phyloP scores from a whole-genome alignment of 2,113 vertebrate species.

The Gallinago jamesoni region DNA sequence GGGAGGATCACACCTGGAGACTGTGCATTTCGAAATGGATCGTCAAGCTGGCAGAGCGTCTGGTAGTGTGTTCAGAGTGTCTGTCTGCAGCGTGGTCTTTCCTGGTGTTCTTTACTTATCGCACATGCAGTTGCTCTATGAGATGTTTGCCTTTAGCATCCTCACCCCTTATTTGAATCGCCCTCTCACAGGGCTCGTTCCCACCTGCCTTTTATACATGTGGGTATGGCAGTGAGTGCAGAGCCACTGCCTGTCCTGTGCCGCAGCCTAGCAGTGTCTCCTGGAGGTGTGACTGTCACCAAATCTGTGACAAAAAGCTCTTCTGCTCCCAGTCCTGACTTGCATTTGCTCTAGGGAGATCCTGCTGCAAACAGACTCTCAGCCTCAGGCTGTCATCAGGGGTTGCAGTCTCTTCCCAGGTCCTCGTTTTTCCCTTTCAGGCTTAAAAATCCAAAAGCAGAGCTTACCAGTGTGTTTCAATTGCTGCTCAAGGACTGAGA shows the following conservation, averaged over 20 bases:
- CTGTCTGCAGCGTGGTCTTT: neutral
- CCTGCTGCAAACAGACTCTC: neutral
- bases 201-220: rapidly evolving
- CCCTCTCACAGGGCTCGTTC: neutral
- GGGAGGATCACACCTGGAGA: slow-evolving; percentile 90
- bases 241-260: neutral
- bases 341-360: neutral
- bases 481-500: neutral
- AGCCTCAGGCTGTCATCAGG: neutral
- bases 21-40: slow-evolving; percentile 87
- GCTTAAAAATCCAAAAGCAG: neutral
- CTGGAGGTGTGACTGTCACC: neutral
- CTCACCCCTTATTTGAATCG: neutral
- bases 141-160: neutral
- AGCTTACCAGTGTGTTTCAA: neutral
- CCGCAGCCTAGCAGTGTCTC: neutral
- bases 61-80: slow-evolving; percentile 71
- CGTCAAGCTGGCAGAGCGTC: slow-evolving; percentile 86
- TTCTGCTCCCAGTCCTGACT: neutral
- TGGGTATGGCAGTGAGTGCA: neutral
- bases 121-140: neutral
- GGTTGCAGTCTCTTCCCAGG: neutral
- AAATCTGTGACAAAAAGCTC: neutral
- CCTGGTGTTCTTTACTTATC: neutral
- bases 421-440: neutral